Percentiles rank a stretch among this genome's conserved stretches.
These are phyloP conservation scores for Drosophila paulistorum DNA, from an alignment of 1,140 invertebrate species.

Conservation along the genomic window DNA sequence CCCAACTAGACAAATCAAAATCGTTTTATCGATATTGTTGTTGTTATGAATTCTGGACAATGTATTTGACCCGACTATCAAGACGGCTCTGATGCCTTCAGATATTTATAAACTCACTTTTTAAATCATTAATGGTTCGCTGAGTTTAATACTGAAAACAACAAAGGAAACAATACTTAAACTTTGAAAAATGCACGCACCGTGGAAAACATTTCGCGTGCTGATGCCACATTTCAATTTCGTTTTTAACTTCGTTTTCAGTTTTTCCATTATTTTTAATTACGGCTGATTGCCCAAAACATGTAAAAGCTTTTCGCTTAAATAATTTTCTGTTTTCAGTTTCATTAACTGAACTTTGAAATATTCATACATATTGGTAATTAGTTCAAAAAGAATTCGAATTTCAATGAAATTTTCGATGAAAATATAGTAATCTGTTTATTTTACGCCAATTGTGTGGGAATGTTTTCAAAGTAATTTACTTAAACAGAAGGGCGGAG, in stretches of 20 bases:
- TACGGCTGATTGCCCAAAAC: neutral
- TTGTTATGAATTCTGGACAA: no score
- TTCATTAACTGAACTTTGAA: neutral
- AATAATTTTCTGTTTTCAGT: conserved; percentile 5
- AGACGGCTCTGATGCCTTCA: no score
- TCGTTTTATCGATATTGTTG: no score
- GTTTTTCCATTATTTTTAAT: conserved; percentile 9
- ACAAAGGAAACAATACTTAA: neutral
- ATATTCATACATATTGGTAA: neutral
- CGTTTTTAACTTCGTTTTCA: conserved; percentile 8
- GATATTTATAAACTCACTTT: neutral
- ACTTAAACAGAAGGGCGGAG: neutral
- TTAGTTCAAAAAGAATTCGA: neutral
- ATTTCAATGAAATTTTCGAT: neutral
- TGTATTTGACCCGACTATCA: no score
- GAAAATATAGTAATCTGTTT: conserved; percentile 2
- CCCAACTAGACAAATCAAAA: no score
- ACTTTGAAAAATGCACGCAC: conserved; percentile 8
- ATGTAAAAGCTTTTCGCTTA: conserved; percentile 19
- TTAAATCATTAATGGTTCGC: neutral
- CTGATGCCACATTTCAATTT: conserved; percentile 22
- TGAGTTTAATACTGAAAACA: neutral
- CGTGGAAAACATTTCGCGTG: conserved; percentile 22
- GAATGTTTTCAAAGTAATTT: neutral
- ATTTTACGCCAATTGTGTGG: neutral